phyloP scores from a whole-genome alignment of 2,113 vertebrate genomes.

The Columba livia region DNA sequence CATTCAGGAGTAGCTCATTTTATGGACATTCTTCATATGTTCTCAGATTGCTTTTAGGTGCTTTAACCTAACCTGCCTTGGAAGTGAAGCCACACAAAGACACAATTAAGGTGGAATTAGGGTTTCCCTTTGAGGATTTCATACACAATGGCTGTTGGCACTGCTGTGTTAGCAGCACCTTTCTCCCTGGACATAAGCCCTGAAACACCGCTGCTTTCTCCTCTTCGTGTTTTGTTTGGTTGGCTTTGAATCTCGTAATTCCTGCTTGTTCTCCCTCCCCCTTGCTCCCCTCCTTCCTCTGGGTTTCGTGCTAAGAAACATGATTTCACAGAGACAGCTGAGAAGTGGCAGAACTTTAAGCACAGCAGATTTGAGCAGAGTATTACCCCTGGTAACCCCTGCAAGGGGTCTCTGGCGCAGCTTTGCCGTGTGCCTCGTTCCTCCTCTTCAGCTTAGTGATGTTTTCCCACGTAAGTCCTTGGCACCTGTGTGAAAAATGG shows the following conservation, averaged over 20 bases:
- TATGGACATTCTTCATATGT: not conserved
- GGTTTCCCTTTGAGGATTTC: not conserved
- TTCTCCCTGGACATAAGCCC: not conserved
- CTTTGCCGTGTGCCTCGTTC: not conserved
- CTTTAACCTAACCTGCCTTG: not conserved
- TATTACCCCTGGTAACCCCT: not conserved
- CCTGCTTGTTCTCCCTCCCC: not conserved
- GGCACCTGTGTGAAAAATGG: not conserved
- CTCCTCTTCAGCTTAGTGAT: not conserved
- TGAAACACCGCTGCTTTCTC: not conserved
- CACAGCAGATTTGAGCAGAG: not conserved
- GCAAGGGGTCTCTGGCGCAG: not conserved
- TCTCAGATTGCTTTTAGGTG: not conserved
- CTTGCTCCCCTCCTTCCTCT: not conserved
- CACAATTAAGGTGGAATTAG: not conserved
- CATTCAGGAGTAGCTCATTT: accelerated
- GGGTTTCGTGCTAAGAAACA: not conserved
- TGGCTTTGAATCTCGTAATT: not conserved
- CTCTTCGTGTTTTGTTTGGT: not conserved
- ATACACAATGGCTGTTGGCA: not conserved
- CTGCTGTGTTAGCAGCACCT: not conserved
- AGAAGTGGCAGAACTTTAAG: not conserved
- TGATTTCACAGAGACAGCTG: not conserved
- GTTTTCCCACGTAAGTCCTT: not conserved
- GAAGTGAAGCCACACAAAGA: not conserved